These are phyloP conservation scores for Eilema depressum DNA, from an alignment of 2,888 invertebrate genomes.

Conservation along the genomic window DNA sequence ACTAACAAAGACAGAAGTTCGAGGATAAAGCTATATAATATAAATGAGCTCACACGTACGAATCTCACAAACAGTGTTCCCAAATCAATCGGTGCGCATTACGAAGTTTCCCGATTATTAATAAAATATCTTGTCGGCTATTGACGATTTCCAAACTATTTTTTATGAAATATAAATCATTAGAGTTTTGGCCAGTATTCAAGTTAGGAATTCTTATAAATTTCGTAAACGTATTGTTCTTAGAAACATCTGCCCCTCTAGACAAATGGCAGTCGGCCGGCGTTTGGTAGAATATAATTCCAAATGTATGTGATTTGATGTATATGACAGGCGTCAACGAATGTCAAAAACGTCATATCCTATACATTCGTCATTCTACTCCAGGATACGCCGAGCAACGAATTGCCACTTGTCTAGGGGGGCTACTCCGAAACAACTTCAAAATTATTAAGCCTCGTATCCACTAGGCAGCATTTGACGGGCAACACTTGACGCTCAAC, in stretches of 20 bases:
- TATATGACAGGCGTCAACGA: too few species aligned
- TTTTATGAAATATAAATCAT: not conserved
- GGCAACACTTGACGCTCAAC: too few species aligned
- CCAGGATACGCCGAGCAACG: too few species aligned
- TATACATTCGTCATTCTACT: too few species aligned
- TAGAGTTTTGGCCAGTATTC: not conserved
- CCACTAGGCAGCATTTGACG: too few species aligned
- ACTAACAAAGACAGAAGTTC: conserved; percentile 20
- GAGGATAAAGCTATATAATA: conserved; percentile 8
- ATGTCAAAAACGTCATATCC: too few species aligned
- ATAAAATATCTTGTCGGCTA: not conserved
- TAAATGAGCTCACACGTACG: not conserved
- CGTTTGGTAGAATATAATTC: too few species aligned
- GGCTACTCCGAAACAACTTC: not conserved
- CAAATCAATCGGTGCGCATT: not conserved
- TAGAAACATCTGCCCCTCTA: not conserved
- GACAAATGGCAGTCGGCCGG: too few species aligned
- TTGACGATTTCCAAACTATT: not conserved
- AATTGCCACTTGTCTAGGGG: too few species aligned
- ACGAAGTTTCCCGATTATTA: not conserved
- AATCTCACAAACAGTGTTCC: not conserved
- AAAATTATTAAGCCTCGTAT: not conserved
- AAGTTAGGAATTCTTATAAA: not conserved
- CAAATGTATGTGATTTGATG: too few species aligned
- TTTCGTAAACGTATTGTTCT: not conserved